Evolutionary conservation across 2,797 vertebrate species (phyloP).

Genomic region (Bradypodion pumilum): DNA sequence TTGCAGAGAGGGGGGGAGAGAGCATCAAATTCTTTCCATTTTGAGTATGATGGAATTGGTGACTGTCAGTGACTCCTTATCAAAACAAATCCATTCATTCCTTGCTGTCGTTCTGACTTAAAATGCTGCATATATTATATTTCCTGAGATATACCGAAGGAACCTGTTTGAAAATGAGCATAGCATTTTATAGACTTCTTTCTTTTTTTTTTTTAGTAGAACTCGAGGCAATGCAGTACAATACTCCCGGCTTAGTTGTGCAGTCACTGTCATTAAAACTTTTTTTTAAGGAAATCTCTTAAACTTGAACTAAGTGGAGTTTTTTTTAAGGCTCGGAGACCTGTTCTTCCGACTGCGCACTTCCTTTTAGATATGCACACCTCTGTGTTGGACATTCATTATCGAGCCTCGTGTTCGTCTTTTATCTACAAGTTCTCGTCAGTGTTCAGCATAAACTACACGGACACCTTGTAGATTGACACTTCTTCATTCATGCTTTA

Average conservation of each 20-base stretch:
- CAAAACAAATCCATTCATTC: neutral
- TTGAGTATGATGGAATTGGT: neutral
- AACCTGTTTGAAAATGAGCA: constrained; percentile 10
- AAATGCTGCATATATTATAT: neutral
- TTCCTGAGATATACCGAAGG: neutral
- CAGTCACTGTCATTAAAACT: neutral
- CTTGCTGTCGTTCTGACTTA: neutral
- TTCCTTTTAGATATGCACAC: constrained; percentile 79
- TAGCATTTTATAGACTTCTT: constrained; percentile 5
- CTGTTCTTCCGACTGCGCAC: constrained; percentile 74
- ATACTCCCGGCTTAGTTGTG: constrained; percentile 35
- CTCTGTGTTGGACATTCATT: constrained; percentile 95
- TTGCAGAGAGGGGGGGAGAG: no score
- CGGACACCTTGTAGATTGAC: constrained; percentile 98
- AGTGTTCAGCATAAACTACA: constrained; percentile 97
- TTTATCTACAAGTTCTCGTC: constrained; percentile 94
- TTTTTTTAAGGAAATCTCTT: constrained; percentile 66
- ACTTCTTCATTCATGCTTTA: constrained; percentile 98
- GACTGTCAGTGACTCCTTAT: neutral
- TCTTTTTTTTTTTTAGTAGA: neutral
- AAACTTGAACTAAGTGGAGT: constrained; percentile 73
- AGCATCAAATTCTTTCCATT: neutral
- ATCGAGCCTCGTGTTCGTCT: constrained; percentile 94
- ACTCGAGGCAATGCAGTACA: constrained; percentile 44
- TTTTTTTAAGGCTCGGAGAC: constrained; percentile 75